These are phyloP conservation scores for Melospiza melodia DNA, from an alignment of 2,113 vertebrate genomes.

Conservation along the genomic window DNA sequence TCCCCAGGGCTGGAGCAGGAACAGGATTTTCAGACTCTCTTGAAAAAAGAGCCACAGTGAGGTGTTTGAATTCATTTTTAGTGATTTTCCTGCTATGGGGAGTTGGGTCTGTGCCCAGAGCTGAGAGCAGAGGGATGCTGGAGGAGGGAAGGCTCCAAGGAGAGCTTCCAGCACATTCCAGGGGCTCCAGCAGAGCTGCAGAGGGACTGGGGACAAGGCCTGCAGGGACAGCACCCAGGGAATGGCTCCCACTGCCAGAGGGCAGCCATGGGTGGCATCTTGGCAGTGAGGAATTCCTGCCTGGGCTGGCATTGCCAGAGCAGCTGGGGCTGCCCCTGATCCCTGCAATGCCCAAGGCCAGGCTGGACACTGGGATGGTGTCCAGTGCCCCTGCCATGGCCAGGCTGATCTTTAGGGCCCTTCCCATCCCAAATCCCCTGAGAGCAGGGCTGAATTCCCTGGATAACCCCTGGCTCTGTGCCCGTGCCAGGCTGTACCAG, in stretches of 20 bases:
- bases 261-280: neutral
- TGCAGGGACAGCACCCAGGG: neutral
- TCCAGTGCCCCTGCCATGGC: no score
- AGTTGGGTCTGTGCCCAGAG: neutral
- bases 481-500: conserved; percentile 86
- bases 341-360: neutral
- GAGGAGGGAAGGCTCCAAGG: neutral
- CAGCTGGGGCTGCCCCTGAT: neutral
- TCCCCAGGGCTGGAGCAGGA: neutral
- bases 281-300: neutral
- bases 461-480: neutral
- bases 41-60: accelerated
- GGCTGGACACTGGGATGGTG: neutral
- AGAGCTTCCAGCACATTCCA: neutral
- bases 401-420: accelerated
- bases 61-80: accelerated
- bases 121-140: neutral
- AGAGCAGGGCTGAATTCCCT: accelerated
- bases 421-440: accelerated
- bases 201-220: neutral
- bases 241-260: neutral
- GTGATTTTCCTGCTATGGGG: neutral
- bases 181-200: neutral
- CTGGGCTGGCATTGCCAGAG: neutral
- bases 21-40: neutral